Evolutionary conservation across 2,888 invertebrate species (phyloP), one percentile per base, ranked within the genome.

Genomic region (Onthophagus sagittarius): DNA sequence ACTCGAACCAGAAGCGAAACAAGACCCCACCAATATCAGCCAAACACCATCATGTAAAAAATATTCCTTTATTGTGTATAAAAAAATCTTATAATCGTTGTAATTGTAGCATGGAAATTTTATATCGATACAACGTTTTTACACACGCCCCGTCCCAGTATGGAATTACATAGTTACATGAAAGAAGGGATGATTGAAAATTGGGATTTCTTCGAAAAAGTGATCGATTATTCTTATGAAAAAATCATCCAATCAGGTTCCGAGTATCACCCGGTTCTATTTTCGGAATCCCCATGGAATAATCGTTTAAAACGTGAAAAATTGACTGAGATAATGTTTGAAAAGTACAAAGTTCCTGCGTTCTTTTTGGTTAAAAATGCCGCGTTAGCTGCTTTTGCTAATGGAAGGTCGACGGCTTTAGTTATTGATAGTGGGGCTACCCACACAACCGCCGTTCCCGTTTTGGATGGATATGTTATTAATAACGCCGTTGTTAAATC

Each of bases 131-230:
- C 98, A 5, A 96, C 95, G 1, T 94, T 93, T 82, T 88, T 99
- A 5, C 95, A 96, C 83, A 95, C 97, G 0, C 96, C 99, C 0
- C 89, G 97, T 0, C 91, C 93, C 9, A 91, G 92, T 76, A 93
- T 96, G 94, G 98, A 99, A 84, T 90, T 96, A 53, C 90, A 90
- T 72, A 94, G 93, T 3, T 99, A 96, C 83, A 95, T 99, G 92
- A 98, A 98, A 84, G 99, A 99, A 79, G 98, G 99, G 69, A 97
- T 98, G 93, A 94, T 99, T 67, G 99, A 99, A 81, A 98, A 99
- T 85, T 99, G 99, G 99, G 98, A 99, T 82, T 87, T 98, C 75
- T 99, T 99, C 86, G 99, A 99, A 86, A 95, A 97, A 86, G 94
- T 98, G 80, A 86, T 95, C 31, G 98, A 99, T 83, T 96, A 99